phyloP scores from a whole-genome alignment of 2,888 invertebrate species.

The Zaprionus lineosus region DNA sequence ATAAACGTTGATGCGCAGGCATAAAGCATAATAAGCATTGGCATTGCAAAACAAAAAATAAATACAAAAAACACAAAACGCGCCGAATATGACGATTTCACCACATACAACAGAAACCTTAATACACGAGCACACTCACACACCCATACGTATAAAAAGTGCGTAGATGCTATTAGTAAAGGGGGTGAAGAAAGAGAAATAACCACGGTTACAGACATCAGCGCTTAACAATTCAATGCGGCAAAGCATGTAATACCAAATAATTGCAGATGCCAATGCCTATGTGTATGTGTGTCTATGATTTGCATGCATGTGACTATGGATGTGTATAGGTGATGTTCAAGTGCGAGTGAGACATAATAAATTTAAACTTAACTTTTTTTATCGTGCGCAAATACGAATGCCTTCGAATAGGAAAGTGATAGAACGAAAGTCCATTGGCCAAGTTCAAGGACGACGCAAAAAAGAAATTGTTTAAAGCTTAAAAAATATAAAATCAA shows the following conservation, averaged over 20 bases:
- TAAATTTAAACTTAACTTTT: conserved; percentile 5
- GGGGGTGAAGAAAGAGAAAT: conserved; percentile 11
- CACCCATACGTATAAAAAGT: conserved; percentile 18
- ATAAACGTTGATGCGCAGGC: conserved; percentile 52
- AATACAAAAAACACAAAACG: conserved; percentile 29
- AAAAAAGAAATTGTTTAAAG: conserved; percentile 6
- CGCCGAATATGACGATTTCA: conserved; percentile 55
- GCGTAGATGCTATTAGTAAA: conserved; percentile 30
- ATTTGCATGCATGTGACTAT: background rate
- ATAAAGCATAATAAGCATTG: conserved; percentile 48
- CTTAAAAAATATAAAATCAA: background rate
- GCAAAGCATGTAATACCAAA: conserved; percentile 36
- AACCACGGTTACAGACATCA: conserved; percentile 6
- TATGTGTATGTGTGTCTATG: background rate
- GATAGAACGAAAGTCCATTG: conserved; percentile 58
- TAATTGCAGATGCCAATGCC: conserved; percentile 11
- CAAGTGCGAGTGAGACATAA: conserved; percentile 4
- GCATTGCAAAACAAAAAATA: conserved; percentile 30
- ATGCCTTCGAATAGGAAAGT: conserved; percentile 15
- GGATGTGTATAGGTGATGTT: background rate
- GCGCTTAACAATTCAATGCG: too few relatives aligned
- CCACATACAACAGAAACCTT: conserved; percentile 37
- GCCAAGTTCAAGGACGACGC: conserved; percentile 76
- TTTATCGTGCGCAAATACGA: conserved; percentile 19
- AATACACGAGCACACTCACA: conserved; percentile 2